Percentiles rank a stretch among this genome's conserved stretches.
These are phyloP conservation scores for Hirtodrosophila duncani DNA, from an alignment of 2,888 invertebrate species.

Conservation along the genomic window DNA sequence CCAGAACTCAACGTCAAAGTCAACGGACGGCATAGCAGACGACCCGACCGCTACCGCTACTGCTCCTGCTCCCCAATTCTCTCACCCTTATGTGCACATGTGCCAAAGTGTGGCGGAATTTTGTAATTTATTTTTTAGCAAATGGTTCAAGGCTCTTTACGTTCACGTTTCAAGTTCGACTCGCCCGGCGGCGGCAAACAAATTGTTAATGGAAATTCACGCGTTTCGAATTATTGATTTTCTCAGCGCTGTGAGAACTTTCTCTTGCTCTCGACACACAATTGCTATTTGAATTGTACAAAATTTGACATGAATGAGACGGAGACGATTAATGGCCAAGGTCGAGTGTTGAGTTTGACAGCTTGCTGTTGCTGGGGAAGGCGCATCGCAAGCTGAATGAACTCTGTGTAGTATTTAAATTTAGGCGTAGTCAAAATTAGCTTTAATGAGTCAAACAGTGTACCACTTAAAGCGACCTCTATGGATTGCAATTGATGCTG, in stretches of 20 bases:
- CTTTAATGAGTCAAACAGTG: conserved; percentile 20
- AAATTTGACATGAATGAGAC: conserved; percentile 61
- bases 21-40: conserved; percentile 5
- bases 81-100: conserved; percentile 38
- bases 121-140: conserved; percentile 77
- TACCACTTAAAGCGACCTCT: conserved; percentile 15
- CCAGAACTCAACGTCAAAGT: conserved; percentile 19
- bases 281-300: conserved; percentile 70
- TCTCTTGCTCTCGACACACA: conserved; percentile 31
- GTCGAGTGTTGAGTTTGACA: conserved; percentile 65
- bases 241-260: conserved; percentile 36
- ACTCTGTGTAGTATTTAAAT: not conserved
- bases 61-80: conserved; percentile 21
- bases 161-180: conserved; percentile 54
- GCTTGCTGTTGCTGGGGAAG: conserved; percentile 17
- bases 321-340: conserved; percentile 73
- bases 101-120: conserved; percentile 71
- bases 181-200: conserved; percentile 43
- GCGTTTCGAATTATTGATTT: conserved; percentile 67
- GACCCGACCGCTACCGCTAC: conserved; percentile 13
- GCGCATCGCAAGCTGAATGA: conserved; percentile 1
- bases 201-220: conserved; percentile 67
- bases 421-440: not conserved
- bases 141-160: conserved; percentile 75
- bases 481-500: not conserved